Evolutionary conservation across 1,140 invertebrate species (phyloP).

Genomic region (Nautilus pompilius): DNA sequence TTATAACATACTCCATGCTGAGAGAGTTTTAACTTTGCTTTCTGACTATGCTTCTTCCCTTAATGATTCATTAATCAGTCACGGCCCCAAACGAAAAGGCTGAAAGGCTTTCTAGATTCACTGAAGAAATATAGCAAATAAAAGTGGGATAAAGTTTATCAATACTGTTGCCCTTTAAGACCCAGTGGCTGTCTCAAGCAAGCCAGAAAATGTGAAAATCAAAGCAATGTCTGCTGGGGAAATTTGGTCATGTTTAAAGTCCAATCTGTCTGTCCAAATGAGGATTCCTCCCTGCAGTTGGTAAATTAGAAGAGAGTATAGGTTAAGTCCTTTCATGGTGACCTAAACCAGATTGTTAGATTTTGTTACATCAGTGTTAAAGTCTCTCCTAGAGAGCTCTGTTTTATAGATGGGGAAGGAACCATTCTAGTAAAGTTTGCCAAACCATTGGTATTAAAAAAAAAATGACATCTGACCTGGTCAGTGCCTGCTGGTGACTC

Average conservation of each 20-base stretch:
- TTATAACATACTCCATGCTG: background rate
- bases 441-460: background rate
- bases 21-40: background rate
- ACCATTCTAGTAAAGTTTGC: too few relatives aligned
- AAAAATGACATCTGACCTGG: slow-evolving; percentile 23
- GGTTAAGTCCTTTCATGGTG: background rate
- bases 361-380: background rate
- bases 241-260: too few relatives aligned
- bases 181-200: too few relatives aligned
- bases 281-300: too few relatives aligned
- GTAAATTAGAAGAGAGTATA: background rate
- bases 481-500: slow-evolving; percentile 44
- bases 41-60: background rate
- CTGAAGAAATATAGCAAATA: too few relatives aligned
- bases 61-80: background rate
- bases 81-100: background rate
- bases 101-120: background rate
- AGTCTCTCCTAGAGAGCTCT: background rate
- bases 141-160: too few relatives aligned
- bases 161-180: too few relatives aligned
- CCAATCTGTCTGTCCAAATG: too few relatives aligned
- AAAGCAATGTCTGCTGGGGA: too few relatives aligned
- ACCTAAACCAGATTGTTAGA: background rate
- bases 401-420: background rate
- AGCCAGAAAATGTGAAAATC: too few relatives aligned